Evolutionary conservation across 2,113 vertebrate genomes (phyloP).

Genomic region (Corythaeola cristata): DNA sequence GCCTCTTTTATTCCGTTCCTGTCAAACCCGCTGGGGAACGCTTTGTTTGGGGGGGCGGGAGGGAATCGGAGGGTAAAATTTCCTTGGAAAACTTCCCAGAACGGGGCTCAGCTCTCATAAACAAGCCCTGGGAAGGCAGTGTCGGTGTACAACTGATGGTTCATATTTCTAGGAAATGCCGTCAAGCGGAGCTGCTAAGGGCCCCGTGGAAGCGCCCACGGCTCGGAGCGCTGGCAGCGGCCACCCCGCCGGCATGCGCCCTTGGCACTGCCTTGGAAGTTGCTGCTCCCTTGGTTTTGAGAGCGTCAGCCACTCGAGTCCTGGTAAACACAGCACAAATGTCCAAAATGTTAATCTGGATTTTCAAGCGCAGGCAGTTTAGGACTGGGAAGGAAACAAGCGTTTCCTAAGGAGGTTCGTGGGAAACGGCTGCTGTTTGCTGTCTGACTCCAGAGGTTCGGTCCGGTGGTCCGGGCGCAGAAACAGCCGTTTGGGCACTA

Average conservation of each 20-base stretch:
- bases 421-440: background rate
- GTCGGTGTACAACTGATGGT: background rate
- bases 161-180: background rate
- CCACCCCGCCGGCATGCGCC: background rate
- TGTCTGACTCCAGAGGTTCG: too few species aligned
- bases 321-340: background rate
- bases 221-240: background rate
- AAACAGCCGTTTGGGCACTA: background rate
- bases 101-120: background rate
- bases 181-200: background rate
- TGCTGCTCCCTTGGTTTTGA: background rate
- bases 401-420: too few species aligned
- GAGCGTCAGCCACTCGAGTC: background rate
- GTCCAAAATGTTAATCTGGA: background rate
- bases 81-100: conserved; percentile 20
- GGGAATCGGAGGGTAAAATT: background rate
- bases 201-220: background rate
- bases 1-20: background rate
- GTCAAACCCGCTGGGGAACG: background rate
- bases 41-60: background rate
- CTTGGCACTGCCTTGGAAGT: background rate
- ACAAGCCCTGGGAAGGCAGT: background rate
- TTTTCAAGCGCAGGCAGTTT: background rate
- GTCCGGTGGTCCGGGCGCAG: background rate
- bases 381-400: background rate